These are phyloP conservation scores for Buathra laborator DNA, from an alignment of 2,888 invertebrate genomes.

Conservation along the genomic window DNA sequence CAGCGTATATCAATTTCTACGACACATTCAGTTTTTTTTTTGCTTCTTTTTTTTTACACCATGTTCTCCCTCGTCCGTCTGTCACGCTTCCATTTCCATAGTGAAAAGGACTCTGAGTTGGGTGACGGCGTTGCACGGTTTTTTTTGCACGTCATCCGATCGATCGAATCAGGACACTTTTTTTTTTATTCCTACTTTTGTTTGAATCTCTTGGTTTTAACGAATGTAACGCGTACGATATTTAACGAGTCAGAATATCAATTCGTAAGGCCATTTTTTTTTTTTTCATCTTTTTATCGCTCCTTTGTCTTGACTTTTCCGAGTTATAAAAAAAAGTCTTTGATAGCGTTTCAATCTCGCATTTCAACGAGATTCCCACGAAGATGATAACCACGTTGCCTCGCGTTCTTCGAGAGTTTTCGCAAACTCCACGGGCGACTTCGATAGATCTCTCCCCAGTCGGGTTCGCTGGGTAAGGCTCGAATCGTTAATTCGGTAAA, in stretches of 20 bases:
- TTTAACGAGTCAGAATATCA: conserved; percentile 7
- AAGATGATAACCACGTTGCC: conserved; percentile 1
- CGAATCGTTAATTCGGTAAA: conserved; percentile 69
- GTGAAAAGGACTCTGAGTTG: background rate
- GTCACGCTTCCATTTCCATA: background rate
- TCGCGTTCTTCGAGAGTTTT: background rate
- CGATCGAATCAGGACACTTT: background rate
- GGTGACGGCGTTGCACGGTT: background rate
- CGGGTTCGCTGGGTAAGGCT: conserved; percentile 38
- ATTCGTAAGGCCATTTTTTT: conserved; percentile 18
- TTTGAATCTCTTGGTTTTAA: background rate
- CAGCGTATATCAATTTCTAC: conserved; percentile 4
- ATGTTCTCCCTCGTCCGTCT: background rate
- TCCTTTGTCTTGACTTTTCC: background rate
- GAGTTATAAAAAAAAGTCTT: background rate
- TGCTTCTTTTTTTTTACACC: background rate
- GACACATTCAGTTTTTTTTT: background rate
- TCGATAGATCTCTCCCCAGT: conserved; percentile 36
- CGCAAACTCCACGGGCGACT: conserved; percentile 18
- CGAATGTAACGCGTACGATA: background rate
- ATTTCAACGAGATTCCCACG: background rate
- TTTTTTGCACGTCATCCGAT: background rate
- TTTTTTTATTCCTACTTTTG: background rate
- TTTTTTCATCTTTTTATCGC: conserved; percentile 3
- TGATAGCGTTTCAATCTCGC: background rate